These are phyloP conservation scores for Paedocypris micromegethes DNA, from an alignment of 2,797 vertebrate species.

Conservation along the genomic window DNA sequence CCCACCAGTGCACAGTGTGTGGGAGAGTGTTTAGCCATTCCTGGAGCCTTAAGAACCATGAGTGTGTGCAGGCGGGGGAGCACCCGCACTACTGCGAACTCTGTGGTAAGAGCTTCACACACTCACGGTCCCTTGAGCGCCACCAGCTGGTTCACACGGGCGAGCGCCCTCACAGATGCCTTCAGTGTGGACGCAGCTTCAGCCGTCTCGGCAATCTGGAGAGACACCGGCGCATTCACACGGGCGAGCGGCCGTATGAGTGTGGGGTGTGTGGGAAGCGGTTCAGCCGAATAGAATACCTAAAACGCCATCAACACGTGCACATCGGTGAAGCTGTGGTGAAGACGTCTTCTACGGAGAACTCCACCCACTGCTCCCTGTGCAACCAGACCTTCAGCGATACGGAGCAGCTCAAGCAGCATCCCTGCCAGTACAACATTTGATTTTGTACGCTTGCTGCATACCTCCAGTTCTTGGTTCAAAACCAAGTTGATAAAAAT, in stretches of 20 bases:
- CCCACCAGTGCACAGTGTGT: conserved; percentile 83
- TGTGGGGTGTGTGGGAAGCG: conserved; percentile 88
- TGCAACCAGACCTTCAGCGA: conserved; percentile 65
- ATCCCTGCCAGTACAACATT: conserved; percentile 59
- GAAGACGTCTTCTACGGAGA: conserved; percentile 55
- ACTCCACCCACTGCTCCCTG: conserved; percentile 62
- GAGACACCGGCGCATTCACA: conserved; percentile 90
- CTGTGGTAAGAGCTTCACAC: conserved; percentile 92
- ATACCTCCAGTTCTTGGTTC: too few relatives aligned
- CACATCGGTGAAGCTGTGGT: conserved; percentile 63
- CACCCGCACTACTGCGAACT: conserved; percentile 88
- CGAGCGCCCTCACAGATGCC: conserved; percentile 83
- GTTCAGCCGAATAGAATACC: conserved; percentile 79
- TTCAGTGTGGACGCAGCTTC: conserved; percentile 90
- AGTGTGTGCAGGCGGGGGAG: conserved; percentile 85
- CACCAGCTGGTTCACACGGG: conserved; percentile 95
- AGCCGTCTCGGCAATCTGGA: conserved; percentile 93
- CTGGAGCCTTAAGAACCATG: conserved; percentile 88
- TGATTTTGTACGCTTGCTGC: conserved; percentile 11
- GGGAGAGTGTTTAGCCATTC: conserved; percentile 87
- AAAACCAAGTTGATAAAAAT: too few relatives aligned
- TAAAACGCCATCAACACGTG: conserved; percentile 75
- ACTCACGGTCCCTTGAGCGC: conserved; percentile 92
- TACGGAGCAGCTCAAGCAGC: conserved; percentile 68
- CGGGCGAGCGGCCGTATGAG: conserved; percentile 84